A percentile compares a stretch with the other conserved stretches of the same genome.
Conservation (phyloP, 2,113 vertebrate species). For the Peromyscus maniculatus region DNA sequence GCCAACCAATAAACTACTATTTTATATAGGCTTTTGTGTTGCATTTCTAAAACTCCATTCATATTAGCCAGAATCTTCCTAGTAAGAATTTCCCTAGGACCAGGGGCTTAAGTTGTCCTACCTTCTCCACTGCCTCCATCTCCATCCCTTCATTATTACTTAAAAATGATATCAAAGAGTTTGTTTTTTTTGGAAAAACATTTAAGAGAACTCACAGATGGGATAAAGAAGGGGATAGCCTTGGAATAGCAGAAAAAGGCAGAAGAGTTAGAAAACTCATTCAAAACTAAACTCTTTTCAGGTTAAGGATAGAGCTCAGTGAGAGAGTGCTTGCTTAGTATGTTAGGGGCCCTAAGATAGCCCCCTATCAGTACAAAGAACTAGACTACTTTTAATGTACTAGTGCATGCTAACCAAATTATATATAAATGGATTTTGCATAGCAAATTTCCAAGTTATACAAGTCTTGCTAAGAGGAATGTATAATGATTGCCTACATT, state of each 20-base stretch:
- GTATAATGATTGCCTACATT: not conserved
- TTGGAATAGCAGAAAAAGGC: not conserved
- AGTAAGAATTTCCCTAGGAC: not conserved
- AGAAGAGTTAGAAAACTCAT: not conserved
- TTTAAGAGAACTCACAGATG: not conserved
- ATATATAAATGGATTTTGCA: not conserved
- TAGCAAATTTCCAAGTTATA: not conserved
- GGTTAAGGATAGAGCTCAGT: not conserved
- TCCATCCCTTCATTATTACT: not conserved
- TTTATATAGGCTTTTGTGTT: not conserved
- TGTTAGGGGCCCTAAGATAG: not conserved
- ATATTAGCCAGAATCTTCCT: not conserved
- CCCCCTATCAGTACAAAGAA: not conserved
- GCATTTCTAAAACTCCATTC: not conserved
- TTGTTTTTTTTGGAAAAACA: not conserved
- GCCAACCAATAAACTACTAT: not conserved
- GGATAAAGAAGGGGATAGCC: not conserved
- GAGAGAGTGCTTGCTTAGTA: too few relatives aligned
- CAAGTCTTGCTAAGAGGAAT: not conserved
- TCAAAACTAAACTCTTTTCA: not conserved
- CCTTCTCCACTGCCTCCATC: not conserved
- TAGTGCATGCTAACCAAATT: slow-evolving; percentile 10
- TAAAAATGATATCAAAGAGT: not conserved
- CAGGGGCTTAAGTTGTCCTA: not conserved
- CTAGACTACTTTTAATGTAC: slow-evolving; percentile 16